phyloP scores from a whole-genome alignment of 2,888 invertebrate species.

The Cyaniris semiargus region DNA sequence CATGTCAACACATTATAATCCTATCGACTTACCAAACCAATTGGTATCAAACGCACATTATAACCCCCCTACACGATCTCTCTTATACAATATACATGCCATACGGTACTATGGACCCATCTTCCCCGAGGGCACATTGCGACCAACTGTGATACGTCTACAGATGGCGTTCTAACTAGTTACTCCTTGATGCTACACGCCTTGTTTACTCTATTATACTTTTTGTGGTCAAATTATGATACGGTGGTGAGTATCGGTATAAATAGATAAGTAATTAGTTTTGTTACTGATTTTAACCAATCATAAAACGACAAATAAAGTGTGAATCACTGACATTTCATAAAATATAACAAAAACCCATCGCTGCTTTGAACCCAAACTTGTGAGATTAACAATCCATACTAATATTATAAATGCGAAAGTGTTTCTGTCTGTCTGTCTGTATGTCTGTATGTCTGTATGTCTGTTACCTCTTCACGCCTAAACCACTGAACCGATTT shows the following conservation, averaged over 20 bases:
- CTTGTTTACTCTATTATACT: neutral
- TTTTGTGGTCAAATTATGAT: conserved; percentile 10
- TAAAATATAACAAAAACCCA: too few relatives aligned
- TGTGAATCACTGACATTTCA: too few relatives aligned
- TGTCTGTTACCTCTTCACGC: too few relatives aligned
- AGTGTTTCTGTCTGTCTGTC: too few relatives aligned
- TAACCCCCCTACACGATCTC: neutral
- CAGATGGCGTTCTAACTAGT: conserved; percentile 45
- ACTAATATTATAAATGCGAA: too few relatives aligned
- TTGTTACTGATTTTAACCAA: too few relatives aligned
- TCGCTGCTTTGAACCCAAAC: too few relatives aligned
- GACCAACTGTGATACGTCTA: conserved; percentile 66
- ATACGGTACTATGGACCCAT: neutral
- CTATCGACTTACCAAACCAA: conserved; percentile 4
- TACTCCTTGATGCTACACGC: conserved; percentile 1
- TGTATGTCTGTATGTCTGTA: too few relatives aligned
- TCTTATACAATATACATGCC: neutral
- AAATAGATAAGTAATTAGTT: too few relatives aligned
- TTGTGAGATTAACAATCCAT: too few relatives aligned
- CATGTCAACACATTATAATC: neutral
- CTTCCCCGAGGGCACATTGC: conserved; percentile 54
- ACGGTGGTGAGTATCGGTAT: neutral
- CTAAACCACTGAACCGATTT: too few relatives aligned
- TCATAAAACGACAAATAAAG: too few relatives aligned
- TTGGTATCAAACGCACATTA: conserved; percentile 7